These are phyloP conservation scores for Auanema freiburgensis DNA, from an alignment of 2,888 invertebrate genomes.

Conservation along the genomic window DNA sequence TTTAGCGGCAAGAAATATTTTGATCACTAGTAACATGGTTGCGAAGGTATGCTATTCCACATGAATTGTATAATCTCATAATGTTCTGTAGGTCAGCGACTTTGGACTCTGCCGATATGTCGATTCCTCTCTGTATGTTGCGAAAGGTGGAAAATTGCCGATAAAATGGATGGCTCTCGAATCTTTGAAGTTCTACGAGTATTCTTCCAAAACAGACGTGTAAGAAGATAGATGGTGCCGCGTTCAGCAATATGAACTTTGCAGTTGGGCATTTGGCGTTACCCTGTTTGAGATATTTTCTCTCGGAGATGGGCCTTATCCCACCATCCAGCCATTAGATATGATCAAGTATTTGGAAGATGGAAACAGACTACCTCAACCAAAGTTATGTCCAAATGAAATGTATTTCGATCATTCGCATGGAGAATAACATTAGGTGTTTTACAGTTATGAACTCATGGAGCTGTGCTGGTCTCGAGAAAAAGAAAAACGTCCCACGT, in stretches of 20 bases:
- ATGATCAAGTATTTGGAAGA: constrained; percentile 40
- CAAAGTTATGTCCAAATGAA: constrained; percentile 40
- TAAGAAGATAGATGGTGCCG: constrained; percentile 12
- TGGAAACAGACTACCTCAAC: constrained; percentile 42
- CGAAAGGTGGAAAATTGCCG: constrained; percentile 52
- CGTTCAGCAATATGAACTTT: neutral
- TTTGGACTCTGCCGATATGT: constrained; percentile 55
- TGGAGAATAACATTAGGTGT: no score
- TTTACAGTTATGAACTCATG: constrained; percentile 44
- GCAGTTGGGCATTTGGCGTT: constrained; percentile 52
- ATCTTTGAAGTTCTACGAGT: constrained; percentile 51
- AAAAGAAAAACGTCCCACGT: constrained; percentile 36
- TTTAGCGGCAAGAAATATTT: constrained; percentile 46
- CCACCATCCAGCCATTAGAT: constrained; percentile 41
- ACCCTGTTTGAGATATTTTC: constrained; percentile 52
- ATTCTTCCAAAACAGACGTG: constrained; percentile 48
- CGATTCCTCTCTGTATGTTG: constrained; percentile 50
- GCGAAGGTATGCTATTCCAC: constrained; percentile 36
- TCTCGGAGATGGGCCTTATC: constrained; percentile 48
- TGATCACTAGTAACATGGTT: constrained; percentile 43
- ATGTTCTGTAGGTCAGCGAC: constrained; percentile 43
- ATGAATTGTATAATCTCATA: neutral
- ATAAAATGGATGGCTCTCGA: constrained; percentile 58
- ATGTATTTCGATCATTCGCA: constrained; percentile 21
- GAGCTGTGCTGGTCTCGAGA: constrained; percentile 33